A percentile compares a stretch with the other conserved stretches of the same genome.
Evolutionary conservation across 2,797 vertebrate genomes (phyloP).

Genomic region (Pterois miles): DNA sequence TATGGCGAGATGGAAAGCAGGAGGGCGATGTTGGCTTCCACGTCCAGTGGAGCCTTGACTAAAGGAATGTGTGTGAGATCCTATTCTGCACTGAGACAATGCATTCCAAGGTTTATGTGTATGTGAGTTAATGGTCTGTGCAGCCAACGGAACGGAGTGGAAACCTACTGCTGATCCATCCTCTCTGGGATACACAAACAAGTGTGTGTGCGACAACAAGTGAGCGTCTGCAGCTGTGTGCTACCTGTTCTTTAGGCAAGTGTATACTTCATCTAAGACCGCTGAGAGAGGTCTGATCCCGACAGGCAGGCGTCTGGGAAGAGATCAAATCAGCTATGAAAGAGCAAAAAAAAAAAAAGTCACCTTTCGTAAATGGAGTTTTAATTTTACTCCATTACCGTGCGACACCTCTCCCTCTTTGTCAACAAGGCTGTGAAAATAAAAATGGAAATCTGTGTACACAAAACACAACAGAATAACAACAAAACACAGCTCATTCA

Average conservation of each 20-base stretch:
- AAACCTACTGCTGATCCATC: slow-evolving; percentile 50
- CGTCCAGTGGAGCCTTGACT: slow-evolving; percentile 38
- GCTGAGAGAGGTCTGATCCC: slow-evolving; percentile 3
- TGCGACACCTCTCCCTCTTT: slow-evolving; percentile 21
- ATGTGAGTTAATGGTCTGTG: slow-evolving; percentile 49
- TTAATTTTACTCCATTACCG: slow-evolving; percentile 21
- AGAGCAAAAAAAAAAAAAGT: slow-evolving; percentile 10
- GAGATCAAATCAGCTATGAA: slow-evolving; percentile 24
- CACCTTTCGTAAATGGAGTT: background rate
- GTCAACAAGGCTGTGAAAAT: slow-evolving; percentile 28
- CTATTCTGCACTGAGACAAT: slow-evolving; percentile 34
- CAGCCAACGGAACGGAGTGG: slow-evolving; percentile 56
- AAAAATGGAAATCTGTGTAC: slow-evolving; percentile 52
- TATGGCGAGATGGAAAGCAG: slow-evolving; percentile 30
- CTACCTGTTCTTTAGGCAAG: slow-evolving; percentile 12
- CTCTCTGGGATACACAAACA: slow-evolving; percentile 40
- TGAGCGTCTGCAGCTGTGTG: slow-evolving; percentile 26
- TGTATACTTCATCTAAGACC: slow-evolving; percentile 28
- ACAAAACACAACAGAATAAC: slow-evolving; percentile 41
- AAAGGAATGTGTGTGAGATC: slow-evolving; percentile 20
- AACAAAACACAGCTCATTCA: slow-evolving; percentile 52
- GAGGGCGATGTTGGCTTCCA: slow-evolving; percentile 33
- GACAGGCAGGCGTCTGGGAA: slow-evolving; percentile 21
- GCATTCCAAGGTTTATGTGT: slow-evolving; percentile 25
- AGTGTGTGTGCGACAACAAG: slow-evolving; percentile 10